A percentile compares a stretch with the other conserved stretches of the same genome.
Conservation (phyloP, 1,140 invertebrate genomes). For the Portunus trituberculatus region DNA sequence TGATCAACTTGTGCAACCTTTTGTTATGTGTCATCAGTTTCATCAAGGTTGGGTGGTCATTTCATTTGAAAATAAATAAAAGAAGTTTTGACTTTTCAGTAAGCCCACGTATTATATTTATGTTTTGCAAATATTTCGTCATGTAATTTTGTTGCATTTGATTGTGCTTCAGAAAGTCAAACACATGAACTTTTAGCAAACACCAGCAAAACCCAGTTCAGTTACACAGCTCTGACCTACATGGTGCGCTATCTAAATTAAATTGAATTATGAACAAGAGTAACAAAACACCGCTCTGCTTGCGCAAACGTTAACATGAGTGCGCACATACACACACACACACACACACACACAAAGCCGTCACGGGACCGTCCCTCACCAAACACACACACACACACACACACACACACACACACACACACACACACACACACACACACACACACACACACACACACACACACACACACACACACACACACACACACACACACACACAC, state of each 20-base stretch:
- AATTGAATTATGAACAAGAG: neutral
- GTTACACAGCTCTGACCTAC: neutral
- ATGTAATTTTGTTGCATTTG: neutral
- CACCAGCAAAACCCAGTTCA: neutral
- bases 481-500: too few relatives aligned
- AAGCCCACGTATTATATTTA: neutral
- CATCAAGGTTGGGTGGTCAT: neutral
- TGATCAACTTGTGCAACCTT: too few relatives aligned
- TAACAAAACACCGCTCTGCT: neutral
- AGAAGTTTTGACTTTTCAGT: neutral
- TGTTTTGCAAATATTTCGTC: neutral
- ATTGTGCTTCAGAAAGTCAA: neutral
- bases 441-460: conserved; percentile 30
- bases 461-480: neutral
- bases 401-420: conserved; percentile 18
- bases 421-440: conserved; percentile 45
- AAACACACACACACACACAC: too few relatives aligned
- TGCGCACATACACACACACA: neutral
- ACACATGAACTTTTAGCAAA: neutral
- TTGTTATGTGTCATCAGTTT: too few relatives aligned
- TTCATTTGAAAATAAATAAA: neutral
- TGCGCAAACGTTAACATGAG: neutral
- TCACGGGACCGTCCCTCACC: neutral
- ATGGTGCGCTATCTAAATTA: neutral
- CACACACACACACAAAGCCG: conserved; percentile 24